Conservation (phyloP, 2,113 vertebrate genomes). For the Sitta europaea region DNA sequence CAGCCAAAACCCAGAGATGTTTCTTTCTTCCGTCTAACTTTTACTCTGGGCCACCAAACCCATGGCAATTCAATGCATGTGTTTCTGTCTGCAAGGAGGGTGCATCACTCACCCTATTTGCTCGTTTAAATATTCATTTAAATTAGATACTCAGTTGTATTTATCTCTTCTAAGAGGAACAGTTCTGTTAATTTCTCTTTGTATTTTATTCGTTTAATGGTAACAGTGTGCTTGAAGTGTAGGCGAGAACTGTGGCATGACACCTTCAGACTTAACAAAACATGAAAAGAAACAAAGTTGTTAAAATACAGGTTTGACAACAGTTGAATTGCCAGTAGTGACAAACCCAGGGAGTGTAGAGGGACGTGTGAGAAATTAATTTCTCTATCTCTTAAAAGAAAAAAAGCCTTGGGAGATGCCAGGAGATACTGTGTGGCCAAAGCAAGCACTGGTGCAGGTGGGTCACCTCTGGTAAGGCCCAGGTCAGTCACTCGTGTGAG, state of each 20-base stretch:
- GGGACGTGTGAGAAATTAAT: background rate
- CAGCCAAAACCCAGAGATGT: background rate
- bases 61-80: background rate
- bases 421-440: background rate
- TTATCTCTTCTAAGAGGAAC: background rate
- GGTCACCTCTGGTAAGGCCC: background rate
- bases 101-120: background rate
- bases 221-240: background rate
- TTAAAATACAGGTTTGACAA: background rate
- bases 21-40: background rate
- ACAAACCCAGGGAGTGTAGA: background rate
- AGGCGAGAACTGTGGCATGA: background rate
- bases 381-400: background rate
- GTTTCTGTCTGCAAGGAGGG: background rate
- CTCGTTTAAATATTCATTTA: background rate
- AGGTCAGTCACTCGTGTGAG: rapidly evolving
- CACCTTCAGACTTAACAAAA: background rate
- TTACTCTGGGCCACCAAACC: background rate
- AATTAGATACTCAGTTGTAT: background rate
- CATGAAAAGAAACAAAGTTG: background rate
- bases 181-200: background rate
- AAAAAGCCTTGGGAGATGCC: background rate
- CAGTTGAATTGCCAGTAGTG: background rate
- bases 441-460: background rate
- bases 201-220: background rate